Evolutionary conservation across 2,113 vertebrate species (phyloP).

Genomic region (Rafetus swinhoei): DNA sequence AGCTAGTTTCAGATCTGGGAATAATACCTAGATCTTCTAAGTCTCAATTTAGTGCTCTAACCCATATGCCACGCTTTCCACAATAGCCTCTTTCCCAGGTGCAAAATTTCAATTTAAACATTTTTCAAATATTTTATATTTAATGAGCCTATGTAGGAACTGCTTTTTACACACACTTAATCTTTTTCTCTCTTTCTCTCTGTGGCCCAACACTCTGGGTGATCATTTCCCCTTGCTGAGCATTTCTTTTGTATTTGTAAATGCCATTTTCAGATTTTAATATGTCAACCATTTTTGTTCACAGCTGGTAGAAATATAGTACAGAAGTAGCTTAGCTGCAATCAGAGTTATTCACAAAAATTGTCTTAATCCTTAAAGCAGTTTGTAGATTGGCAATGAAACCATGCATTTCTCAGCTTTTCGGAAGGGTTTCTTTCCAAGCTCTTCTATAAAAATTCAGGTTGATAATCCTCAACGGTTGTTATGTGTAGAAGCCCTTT

Average conservation of each 20-base stretch:
- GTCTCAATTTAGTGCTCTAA: not conserved
- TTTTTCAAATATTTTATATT: too few relatives aligned
- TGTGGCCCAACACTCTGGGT: not conserved
- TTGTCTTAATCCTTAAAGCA: not conserved
- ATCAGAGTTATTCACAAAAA: not conserved
- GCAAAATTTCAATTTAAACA: not conserved
- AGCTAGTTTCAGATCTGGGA: not conserved
- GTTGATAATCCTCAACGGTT: not conserved
- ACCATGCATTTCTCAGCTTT: not conserved
- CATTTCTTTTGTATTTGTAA: not conserved
- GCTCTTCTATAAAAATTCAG: not conserved
- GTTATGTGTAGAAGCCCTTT: fast-evolving
- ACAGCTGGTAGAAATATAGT: not conserved
- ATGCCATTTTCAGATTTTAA: not conserved
- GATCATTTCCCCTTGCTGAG: not conserved
- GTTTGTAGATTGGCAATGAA: not conserved
- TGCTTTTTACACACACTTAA: not conserved
- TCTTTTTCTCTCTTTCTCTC: not conserved
- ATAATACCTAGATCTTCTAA: not conserved
- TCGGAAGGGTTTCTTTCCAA: too few relatives aligned
- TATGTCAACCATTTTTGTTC: not conserved
- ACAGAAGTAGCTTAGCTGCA: not conserved
- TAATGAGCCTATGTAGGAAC: not conserved
- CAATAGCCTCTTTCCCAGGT: not conserved
- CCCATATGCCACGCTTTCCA: not conserved